Evolutionary conservation across 2,888 invertebrate species (phyloP).

Genomic region (Acleris literana): DNA sequence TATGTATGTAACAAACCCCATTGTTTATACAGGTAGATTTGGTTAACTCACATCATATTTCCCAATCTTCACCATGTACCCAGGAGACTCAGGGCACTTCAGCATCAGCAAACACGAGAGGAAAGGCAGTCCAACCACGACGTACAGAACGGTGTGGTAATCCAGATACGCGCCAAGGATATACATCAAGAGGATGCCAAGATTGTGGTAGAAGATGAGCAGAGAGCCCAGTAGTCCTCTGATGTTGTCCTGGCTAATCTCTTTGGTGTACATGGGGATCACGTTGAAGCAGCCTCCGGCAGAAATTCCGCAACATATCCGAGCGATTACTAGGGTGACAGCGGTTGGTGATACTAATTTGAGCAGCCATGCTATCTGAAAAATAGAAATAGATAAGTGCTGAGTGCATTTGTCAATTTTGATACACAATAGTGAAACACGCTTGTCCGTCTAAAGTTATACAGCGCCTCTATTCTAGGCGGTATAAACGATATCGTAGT

Average conservation of each 20-base stretch:
- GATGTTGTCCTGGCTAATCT: conserved; percentile 64
- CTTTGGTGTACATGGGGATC: conserved; percentile 64
- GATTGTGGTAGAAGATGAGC: conserved; percentile 54
- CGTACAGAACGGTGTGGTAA: conserved; percentile 57
- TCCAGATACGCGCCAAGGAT: conserved; percentile 60
- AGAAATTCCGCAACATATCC: conserved; percentile 56
- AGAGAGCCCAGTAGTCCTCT: conserved; percentile 62
- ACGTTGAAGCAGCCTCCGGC: conserved; percentile 63
- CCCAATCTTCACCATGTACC: conserved; percentile 59
- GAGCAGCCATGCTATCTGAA: conserved; percentile 63
- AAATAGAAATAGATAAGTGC: conserved; percentile 33
- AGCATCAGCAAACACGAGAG: conserved; percentile 50
- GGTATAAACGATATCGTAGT: too few species aligned
- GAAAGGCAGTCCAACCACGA: conserved; percentile 49
- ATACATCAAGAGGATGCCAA: conserved; percentile 61
- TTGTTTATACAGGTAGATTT: neutral
- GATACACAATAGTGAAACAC: neutral
- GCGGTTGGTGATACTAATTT: conserved; percentile 53
- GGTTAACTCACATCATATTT: conserved; percentile 54
- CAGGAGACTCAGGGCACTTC: conserved; percentile 65
- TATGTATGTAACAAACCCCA: too few species aligned
- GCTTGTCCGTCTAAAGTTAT: too few species aligned
- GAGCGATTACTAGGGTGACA: conserved; percentile 54
- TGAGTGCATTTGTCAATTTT: neutral
- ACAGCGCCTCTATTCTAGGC: too few species aligned